Percentiles rank a stretch among this genome's conserved stretches.
Evolutionary conservation across 1,140 invertebrate species (phyloP).

Genomic region (Batillaria attramentaria): DNA sequence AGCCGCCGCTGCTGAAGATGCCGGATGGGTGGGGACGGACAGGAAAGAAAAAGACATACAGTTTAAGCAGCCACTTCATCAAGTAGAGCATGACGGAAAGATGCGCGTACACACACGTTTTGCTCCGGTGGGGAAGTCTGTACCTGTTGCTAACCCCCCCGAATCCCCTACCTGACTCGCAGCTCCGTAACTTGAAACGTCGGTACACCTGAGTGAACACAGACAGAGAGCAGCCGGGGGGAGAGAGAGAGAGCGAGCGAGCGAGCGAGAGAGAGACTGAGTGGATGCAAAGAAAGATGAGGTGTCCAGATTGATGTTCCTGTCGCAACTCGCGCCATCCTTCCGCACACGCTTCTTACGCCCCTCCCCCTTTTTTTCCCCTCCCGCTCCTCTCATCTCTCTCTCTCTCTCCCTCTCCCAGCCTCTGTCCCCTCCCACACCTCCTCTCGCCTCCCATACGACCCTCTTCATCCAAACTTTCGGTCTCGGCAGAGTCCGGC

Average conservation of each 20-base stretch:
- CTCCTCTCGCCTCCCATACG: background rate
- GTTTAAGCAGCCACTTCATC: no score
- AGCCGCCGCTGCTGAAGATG: no score
- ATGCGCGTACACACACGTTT: no score
- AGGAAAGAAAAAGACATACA: no score
- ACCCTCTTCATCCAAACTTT: background rate
- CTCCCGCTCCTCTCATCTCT: background rate
- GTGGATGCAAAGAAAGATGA: background rate
- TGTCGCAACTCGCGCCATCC: background rate
- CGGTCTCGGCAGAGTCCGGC: no score
- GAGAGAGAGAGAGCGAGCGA: background rate
- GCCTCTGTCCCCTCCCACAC: background rate
- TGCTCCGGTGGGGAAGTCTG: no score
- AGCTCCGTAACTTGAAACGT: slow-evolving; percentile 9
- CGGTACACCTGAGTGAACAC: slow-evolving; percentile 17
- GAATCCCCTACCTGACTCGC: slow-evolving; percentile 15
- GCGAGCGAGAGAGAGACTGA: background rate
- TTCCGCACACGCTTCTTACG: background rate
- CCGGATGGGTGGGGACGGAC: no score
- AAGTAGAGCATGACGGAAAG: no score
- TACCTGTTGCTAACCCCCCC: no score
- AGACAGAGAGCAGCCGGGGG: background rate
- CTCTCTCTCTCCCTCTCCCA: background rate
- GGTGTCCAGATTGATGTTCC: slow-evolving; percentile 10
- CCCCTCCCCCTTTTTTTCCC: background rate